These are phyloP conservation scores for Ophonus ardosiacus DNA, from an alignment of 2,888 invertebrate genomes.

Conservation along the genomic window DNA sequence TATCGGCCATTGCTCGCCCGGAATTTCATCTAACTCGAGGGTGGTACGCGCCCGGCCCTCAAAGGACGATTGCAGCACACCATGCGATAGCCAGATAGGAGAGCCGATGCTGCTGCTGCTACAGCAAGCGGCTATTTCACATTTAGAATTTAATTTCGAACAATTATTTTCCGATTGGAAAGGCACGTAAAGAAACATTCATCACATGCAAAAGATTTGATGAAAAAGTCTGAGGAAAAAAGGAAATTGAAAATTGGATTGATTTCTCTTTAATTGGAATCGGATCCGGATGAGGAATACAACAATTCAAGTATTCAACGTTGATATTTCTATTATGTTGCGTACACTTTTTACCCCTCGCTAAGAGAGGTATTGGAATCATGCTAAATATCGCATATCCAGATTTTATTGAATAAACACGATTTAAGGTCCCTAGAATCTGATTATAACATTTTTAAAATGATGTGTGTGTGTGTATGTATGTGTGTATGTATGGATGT, in stretches of 20 bases:
- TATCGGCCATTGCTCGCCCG: slow-evolving; percentile 59
- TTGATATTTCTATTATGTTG: too few relatives aligned
- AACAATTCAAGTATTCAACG: too few relatives aligned
- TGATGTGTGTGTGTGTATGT: too few relatives aligned
- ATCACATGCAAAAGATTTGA: slow-evolving; percentile 14
- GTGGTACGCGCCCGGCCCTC: background rate
- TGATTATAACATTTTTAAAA: too few relatives aligned
- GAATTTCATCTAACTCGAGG: slow-evolving; percentile 58
- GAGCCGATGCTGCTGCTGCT: background rate
- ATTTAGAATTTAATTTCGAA: slow-evolving; percentile 63
- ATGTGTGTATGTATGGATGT: too few relatives aligned
- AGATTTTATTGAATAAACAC: too few relatives aligned
- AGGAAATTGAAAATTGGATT: background rate
- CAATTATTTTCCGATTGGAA: slow-evolving; percentile 64
- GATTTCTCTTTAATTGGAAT: background rate
- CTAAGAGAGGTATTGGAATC: too few relatives aligned
- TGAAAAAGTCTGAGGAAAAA: background rate
- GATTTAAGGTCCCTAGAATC: too few relatives aligned
- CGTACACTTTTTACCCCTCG: too few relatives aligned
- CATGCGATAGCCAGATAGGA: background rate
- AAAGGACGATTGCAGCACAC: background rate
- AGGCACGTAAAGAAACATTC: slow-evolving; percentile 58
- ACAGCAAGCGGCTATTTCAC: slow-evolving; percentile 46
- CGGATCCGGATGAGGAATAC: too few relatives aligned
- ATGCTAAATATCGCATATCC: too few relatives aligned